Evolutionary conservation across 2,888 invertebrate genomes (phyloP), one percentile per base, ranked within the genome.

Genomic region (Notodonta ziczac): DNA sequence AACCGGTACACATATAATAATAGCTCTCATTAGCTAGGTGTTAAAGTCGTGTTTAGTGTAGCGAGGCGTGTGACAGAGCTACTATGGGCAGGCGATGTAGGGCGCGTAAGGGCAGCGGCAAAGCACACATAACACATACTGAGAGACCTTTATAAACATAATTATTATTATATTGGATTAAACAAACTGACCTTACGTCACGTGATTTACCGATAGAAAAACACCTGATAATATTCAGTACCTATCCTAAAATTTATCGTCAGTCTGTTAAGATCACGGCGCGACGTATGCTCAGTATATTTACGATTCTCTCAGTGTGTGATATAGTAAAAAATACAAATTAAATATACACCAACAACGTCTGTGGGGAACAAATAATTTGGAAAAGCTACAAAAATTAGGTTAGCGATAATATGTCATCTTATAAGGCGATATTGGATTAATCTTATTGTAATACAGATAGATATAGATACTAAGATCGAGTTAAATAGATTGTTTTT

Each of bases 21-120:
- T 79, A 81, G 81, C 79, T 83, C 81, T 85, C 85, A 85, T 76
- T 81, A 86, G 85, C 86, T 69, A 81, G 81, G 88, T 84, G 86
- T 89, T 89, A 90, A 76, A 81, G 83, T 86, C 82, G 84, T 85
- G 85, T 91, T 91, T 88, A 89, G 91, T 89, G 89, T 91, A 87
- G 91, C 91, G 86, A 91, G 91, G 90, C 91, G 83, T 84, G 90
- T 91, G 91, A 87, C 84, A 86, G 85, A 88, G 89, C 89, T 84
- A 87, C 84, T 85, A 84, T 86, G 90, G 86, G 89, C 89, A 90
- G 91, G 91, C 91, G 87, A 89, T 88, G 87, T 89, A 85, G 88
- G 83, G 78, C 83, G 88, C 87, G 84, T 80, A 85, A 85, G 89
- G 88, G 88, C 81, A 90, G 91, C 89, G 85, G 86, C 89, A 84